Conservation (phyloP, 2,888 invertebrate species). For the Seira musarum region DNA sequence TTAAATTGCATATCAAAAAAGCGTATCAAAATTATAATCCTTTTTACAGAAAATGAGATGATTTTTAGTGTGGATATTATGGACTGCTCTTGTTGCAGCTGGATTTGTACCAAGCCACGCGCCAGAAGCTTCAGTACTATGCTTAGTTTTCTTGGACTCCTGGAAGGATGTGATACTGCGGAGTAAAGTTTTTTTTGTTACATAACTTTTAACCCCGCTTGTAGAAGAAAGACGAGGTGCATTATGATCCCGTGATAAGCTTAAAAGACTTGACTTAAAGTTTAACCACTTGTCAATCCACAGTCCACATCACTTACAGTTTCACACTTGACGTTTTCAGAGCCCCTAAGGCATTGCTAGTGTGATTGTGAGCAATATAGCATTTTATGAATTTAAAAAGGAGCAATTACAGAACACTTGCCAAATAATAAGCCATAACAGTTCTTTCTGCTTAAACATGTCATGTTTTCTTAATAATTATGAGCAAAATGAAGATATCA, state of each 20-base stretch:
- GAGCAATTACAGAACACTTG: background rate
- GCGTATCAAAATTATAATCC: constrained; percentile 57
- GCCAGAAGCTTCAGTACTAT: constrained; percentile 8
- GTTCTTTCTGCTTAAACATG: background rate
- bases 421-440: background rate
- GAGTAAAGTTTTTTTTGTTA: no score
- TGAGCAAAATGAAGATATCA: constrained; percentile 25
- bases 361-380: no score
- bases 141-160: constrained; percentile 5
- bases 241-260: background rate
- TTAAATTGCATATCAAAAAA: constrained; percentile 47
- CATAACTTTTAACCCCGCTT: background rate
- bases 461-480: constrained; percentile 32
- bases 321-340: background rate
- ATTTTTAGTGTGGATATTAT: background rate
- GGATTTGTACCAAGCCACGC: constrained; percentile 42
- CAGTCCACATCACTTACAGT: background rate
- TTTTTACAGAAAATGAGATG: constrained; percentile 20
- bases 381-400: background rate
- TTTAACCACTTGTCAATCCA: background rate
- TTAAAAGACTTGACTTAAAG: no score
- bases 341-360: background rate
- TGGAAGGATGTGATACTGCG: background rate
- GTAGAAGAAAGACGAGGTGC: background rate
- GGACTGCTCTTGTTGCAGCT: constrained; percentile 22